Conservation (phyloP, 2,888 invertebrate species). For the Spialia ferax region DNA sequence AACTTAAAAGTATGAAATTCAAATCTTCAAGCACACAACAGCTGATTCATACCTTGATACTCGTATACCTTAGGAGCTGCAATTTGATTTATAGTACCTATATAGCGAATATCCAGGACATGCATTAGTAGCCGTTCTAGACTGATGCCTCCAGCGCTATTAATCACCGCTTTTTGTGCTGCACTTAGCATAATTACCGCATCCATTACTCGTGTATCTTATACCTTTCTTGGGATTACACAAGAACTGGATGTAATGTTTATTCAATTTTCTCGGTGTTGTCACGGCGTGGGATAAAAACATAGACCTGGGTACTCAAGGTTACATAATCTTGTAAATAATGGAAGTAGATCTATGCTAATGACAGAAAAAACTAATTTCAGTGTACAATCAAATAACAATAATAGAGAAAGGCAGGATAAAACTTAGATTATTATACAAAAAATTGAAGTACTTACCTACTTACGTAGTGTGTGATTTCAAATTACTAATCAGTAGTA, state of each 20-base stretch:
- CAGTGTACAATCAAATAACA: no score
- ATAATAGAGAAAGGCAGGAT: no score
- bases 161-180: constrained; percentile 76
- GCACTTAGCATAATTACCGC: constrained; percentile 77
- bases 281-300: no score
- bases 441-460: no score
- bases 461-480: no score
- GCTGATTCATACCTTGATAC: neutral
- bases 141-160: constrained; percentile 71
- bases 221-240: neutral
- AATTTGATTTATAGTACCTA: neutral
- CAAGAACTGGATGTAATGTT: neutral
- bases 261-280: neutral
- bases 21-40: neutral
- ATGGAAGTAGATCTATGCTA: no score
- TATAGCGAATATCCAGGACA: neutral
- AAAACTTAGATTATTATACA: no score
- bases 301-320: no score
- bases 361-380: no score
- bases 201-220: constrained; percentile 1
- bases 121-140: constrained; percentile 65
- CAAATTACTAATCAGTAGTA: no score
- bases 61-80: neutral
- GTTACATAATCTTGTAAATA: no score
- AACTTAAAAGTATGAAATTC: no score